Evolutionary conservation across 2,113 vertebrate species (phyloP), one percentile per base, ranked within the genome.

Genomic region (Apus apus): DNA sequence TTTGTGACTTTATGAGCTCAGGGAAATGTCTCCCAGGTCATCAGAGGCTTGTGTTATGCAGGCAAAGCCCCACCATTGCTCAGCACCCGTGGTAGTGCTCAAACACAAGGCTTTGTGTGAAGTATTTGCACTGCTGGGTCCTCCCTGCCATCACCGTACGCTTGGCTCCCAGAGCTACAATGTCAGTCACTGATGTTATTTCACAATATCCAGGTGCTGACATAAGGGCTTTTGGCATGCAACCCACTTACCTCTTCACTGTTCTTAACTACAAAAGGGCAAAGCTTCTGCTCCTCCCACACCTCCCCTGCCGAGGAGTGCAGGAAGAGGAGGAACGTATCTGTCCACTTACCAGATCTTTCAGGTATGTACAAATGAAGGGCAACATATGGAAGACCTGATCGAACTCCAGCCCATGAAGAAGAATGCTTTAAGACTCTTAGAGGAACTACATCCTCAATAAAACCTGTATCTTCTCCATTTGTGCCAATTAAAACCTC

Each of bases 321-420:
- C 3, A 5, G 43, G 22, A 72, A 46, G 46, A 74, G 27, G 20
- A 68, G 76, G 57, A 68, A 61, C 15, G 30, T 66, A 34, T 43
- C 11, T 11, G 17, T 40, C 62, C 2, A 0, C 34, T 48, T 17
- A 43, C 26, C 23, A 27, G 29, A n/a, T 54, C 30, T 66, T 53
- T 81, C 72, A 34, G 17, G 7, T 38, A 53, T 0, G 0, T 57
- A 27, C 27, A 80, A 46, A 67, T 13, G 15, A 89, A 66, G 23
- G 30, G n/a, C 34, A 74, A 19, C 5, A 4, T 5, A 21, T 2
- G 14, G 30, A 77, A 85, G 43, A 71, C 36, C 7, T 0, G 0
- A 16, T 43, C 64, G 62, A 60, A 87, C 26, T 53, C 57, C 34
- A 53, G 50, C 64, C 45, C 54, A 51, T 36, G 19, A 5, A 20